These are phyloP conservation scores for Apeira syringaria DNA, from an alignment of 2,888 invertebrate genomes.

Conservation along the genomic window DNA sequence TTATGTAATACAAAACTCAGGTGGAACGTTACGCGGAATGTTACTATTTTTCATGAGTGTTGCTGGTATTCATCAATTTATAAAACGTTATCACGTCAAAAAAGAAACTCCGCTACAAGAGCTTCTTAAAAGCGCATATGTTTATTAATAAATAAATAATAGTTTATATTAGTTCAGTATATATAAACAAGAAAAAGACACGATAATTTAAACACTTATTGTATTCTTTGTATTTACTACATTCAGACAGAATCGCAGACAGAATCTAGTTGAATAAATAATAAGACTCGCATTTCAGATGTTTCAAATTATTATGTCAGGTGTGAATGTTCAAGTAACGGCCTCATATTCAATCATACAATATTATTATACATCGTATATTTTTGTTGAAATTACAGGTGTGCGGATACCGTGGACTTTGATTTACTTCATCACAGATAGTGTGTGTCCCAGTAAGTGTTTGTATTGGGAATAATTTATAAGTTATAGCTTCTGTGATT, in stretches of 20 bases:
- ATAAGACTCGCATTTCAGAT: constrained; percentile 34
- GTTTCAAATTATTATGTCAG: constrained; percentile 45
- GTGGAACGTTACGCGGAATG: too few species aligned
- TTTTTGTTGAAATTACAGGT: constrained; percentile 36
- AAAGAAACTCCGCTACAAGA: too few species aligned
- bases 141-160: too few species aligned
- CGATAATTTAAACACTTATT: too few species aligned
- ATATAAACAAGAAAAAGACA: too few species aligned
- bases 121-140: too few species aligned
- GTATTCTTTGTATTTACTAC: too few species aligned
- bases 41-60: too few species aligned
- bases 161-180: too few species aligned
- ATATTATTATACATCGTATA: constrained; percentile 35
- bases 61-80: too few species aligned
- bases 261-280: constrained; percentile 4
- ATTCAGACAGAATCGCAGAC: background rate
- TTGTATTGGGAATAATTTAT: constrained; percentile 23
- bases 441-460: constrained; percentile 8
- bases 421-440: constrained; percentile 29
- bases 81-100: too few species aligned
- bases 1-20: too few species aligned
- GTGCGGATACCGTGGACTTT: constrained; percentile 18
- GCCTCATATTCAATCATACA: constrained; percentile 44
- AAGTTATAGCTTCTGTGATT: constrained; percentile 28
- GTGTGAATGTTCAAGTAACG: constrained; percentile 53